Base-by-base conservation (phyloP, 2,797 vertebrate species). In the Chelidonichthys spinosus region DNA sequence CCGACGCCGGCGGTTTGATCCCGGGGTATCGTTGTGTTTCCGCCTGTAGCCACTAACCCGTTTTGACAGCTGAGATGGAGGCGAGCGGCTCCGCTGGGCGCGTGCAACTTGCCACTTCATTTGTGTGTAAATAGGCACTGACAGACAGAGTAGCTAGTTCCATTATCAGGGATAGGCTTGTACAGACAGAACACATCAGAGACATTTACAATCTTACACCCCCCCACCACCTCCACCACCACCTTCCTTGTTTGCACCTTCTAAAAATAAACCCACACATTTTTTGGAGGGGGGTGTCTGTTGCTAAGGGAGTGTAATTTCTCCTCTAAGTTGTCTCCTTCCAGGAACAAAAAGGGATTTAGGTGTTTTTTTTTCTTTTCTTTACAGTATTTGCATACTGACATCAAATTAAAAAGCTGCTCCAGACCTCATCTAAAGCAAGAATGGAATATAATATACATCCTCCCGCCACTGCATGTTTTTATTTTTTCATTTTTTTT, bases 111-210 rank as follows among this genome's bases (percentile, higher is more conserved):
- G 81, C 90, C 89, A 87, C 91, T 92, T 92, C 91, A 90, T 92
- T 91, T 91, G 88, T 88, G 92, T 83, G 90, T 90, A 92, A 94
- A 93, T 92, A 87, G 87, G 88, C 84, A 66, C 83, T 85, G 93
- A 93, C 93, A 92, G 89, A 90, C 83, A 39, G 77, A 88, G 80
- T 55, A 78, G 92, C 89, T 87, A 35, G 78, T 86, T 89, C 90
- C 90, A 91, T 93, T 92, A 93, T 89, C 84, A 85, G 87, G 80
- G 89, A 88, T 88, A 85, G 85, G 91, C 74, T 66, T 78, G 85
- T 82, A 73, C 90, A 89, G 89, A 90, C 89, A 83, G 88, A 90
- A 81, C 84, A 83, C 88, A 91, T 92, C 92, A 89, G 83, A 91
- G 87, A 78, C 79, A 61, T 90, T 90, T 91, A 92, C 83, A 85